Conservation (phyloP, 2,797 vertebrate species). For the Centropyge bicolor region DNA sequence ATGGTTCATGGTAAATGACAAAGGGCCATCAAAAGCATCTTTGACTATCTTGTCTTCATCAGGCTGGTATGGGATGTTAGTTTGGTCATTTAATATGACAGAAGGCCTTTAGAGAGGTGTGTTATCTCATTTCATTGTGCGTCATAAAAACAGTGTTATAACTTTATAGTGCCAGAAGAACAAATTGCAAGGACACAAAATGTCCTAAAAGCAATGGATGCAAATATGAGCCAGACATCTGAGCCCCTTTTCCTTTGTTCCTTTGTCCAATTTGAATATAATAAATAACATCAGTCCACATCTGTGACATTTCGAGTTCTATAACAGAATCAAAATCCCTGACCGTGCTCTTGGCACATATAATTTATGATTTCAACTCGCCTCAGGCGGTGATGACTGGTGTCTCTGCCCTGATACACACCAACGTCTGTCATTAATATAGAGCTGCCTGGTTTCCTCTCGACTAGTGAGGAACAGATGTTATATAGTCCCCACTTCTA, state of each 20-base stretch:
- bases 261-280: conserved; percentile 2
- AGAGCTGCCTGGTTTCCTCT: conserved; percentile 43
- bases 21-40: not conserved
- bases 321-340: conserved; percentile 4
- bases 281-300: conserved; percentile 7
- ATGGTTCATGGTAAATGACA: not conserved
- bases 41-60: not conserved
- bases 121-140: too few relatives aligned
- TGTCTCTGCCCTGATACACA: conserved; percentile 10
- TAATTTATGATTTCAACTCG: conserved; percentile 6
- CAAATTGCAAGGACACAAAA: not conserved
- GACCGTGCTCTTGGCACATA: not conserved
- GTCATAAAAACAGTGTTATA: not conserved
- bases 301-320: not conserved
- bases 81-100: not conserved
- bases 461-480: conserved; percentile 47
- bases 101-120: not conserved
- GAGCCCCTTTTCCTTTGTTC: not conserved
- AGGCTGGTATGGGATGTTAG: not conserved
- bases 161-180: not conserved
- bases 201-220: conserved; percentile 3
- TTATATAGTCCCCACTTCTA: conserved; percentile 16
- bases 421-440: conserved; percentile 34
- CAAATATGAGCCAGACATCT: conserved; percentile 15
- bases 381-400: conserved; percentile 3